Conservation (phyloP, 2,888 invertebrate species). For the Tineola bisselliella region DNA sequence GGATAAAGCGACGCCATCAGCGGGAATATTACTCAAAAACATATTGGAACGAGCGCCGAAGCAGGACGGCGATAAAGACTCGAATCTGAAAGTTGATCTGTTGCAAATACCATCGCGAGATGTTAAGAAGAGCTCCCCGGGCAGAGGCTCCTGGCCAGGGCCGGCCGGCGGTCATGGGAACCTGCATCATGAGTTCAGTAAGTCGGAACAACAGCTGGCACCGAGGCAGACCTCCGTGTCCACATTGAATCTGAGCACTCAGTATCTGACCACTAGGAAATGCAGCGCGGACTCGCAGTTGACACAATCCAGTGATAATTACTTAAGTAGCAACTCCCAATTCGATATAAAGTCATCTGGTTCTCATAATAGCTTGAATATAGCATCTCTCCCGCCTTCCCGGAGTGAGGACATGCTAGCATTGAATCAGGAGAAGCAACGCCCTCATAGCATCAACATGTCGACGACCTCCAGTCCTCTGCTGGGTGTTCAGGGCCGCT, state of each 20-base stretch:
- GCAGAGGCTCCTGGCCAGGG: slow-evolving; percentile 88
- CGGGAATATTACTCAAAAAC: slow-evolving; percentile 58
- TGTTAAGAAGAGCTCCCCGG: slow-evolving; percentile 78
- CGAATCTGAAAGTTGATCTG: slow-evolving; percentile 51
- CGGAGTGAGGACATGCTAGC: slow-evolving; percentile 82
- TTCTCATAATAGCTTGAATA: slow-evolving; percentile 50
- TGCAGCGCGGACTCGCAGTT: slow-evolving; percentile 69
- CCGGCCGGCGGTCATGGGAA: slow-evolving; percentile 70
- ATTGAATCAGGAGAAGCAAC: slow-evolving; percentile 56
- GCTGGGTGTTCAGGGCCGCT: slow-evolving; percentile 69
- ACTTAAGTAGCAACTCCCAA: slow-evolving; percentile 51
- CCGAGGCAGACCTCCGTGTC: slow-evolving; percentile 63
- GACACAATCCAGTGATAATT: slow-evolving; percentile 64
- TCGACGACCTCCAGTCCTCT: slow-evolving; percentile 78
- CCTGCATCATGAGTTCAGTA: slow-evolving; percentile 78
- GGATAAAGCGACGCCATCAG: slow-evolving; percentile 49
- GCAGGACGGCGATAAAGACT: slow-evolving; percentile 56
- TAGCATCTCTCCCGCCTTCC: slow-evolving; percentile 74
- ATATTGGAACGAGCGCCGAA: slow-evolving; percentile 46
- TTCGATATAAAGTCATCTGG: slow-evolving; percentile 51
- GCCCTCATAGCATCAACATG: slow-evolving; percentile 64
- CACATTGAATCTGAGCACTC: slow-evolving; percentile 63
- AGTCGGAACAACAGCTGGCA: slow-evolving; percentile 80
- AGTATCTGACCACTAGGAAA: slow-evolving; percentile 66
- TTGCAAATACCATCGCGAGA: slow-evolving; percentile 77